A percentile compares a stretch with the other conserved stretches of the same genome.
Conservation (phyloP, 37 sponge, comb jelly and placozoan genomes). For the Halichondria panicea region DNA sequence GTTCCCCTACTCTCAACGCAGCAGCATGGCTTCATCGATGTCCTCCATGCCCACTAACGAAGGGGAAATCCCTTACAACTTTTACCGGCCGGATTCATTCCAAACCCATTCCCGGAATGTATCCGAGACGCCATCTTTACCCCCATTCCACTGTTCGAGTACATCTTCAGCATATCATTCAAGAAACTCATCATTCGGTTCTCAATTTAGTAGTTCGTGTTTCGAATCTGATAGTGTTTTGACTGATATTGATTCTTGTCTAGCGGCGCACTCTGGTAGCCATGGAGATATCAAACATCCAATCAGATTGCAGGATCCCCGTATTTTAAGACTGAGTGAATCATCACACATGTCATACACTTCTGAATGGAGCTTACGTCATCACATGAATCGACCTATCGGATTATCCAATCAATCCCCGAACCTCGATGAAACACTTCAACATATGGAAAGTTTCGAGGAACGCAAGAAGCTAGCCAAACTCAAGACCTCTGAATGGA, state of each 20-base stretch:
- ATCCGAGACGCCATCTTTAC: constrained; percentile 68
- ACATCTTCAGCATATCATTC: constrained; percentile 68
- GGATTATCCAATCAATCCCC: constrained; percentile 9
- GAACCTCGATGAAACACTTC: constrained; percentile 57
- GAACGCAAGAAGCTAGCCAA: constrained; percentile 23
- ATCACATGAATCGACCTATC: constrained; percentile 39
- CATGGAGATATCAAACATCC: constrained; percentile 36
- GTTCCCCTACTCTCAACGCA: constrained; percentile 16
- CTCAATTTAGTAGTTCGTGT: constrained; percentile 58
- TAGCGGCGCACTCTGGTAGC: constrained; percentile 26
- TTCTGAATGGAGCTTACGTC: constrained; percentile 27
- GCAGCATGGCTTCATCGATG: constrained; percentile 6
- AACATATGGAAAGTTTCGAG: constrained; percentile 17
- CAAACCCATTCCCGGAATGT: constrained; percentile 49
- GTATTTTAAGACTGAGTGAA: constrained; percentile 9
- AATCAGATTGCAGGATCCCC: constrained; percentile 28
- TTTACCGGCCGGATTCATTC: background rate
- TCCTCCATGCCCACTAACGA: constrained; percentile 10
- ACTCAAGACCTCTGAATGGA: constrained; percentile 86
- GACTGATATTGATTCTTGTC: constrained; percentile 41
- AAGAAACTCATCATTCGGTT: constrained; percentile 56
- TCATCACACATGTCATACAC: constrained; percentile 29
- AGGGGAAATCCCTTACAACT: constrained; percentile 8
- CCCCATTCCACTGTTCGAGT: constrained; percentile 52
- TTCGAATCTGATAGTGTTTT: constrained; percentile 64